phyloP scores from a whole-genome alignment of 1,140 invertebrate genomes.

The Pseudobourletiella spinata region DNA sequence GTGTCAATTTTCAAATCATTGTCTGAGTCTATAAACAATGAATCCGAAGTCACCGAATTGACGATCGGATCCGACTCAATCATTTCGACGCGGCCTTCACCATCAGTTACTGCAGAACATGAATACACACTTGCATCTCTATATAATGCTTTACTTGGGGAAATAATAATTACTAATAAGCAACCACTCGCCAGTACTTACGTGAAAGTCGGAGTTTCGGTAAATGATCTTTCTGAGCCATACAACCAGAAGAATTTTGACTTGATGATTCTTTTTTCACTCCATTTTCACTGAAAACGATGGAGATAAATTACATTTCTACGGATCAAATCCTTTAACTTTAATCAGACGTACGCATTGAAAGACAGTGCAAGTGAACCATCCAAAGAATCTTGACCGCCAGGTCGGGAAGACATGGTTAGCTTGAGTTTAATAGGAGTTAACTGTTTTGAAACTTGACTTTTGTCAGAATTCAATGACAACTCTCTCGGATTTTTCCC shows the following conservation, averaged over 20 bases:
- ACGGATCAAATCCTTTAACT: too few species aligned
- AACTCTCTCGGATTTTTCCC: too few species aligned
- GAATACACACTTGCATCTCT: neutral
- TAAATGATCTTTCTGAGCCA: neutral
- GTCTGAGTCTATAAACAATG: conserved; percentile 22
- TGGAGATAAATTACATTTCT: too few species aligned
- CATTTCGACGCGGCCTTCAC: conserved; percentile 10
- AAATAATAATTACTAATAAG: too few species aligned
- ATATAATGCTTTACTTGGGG: too few species aligned
- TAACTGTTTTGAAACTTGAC: neutral
- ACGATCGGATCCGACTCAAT: conserved; percentile 6
- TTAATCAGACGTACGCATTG: too few species aligned
- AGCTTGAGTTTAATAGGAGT: neutral
- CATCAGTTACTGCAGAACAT: neutral
- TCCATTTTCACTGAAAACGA: neutral
- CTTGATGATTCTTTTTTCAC: neutral
- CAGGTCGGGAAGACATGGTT: neutral
- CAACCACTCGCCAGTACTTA: conserved; percentile 1
- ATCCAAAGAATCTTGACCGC: neutral
- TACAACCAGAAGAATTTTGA: neutral
- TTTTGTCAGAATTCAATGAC: too few species aligned
- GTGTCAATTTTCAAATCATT: conserved; percentile 22
- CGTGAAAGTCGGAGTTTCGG: conserved; percentile 13
- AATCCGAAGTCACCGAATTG: conserved; percentile 3
- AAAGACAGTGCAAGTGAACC: too few species aligned